Evolutionary conservation across 2,888 invertebrate species (phyloP), one percentile per base, ranked within the genome.

Genomic region (Chrysotoxum bicinctum): DNA sequence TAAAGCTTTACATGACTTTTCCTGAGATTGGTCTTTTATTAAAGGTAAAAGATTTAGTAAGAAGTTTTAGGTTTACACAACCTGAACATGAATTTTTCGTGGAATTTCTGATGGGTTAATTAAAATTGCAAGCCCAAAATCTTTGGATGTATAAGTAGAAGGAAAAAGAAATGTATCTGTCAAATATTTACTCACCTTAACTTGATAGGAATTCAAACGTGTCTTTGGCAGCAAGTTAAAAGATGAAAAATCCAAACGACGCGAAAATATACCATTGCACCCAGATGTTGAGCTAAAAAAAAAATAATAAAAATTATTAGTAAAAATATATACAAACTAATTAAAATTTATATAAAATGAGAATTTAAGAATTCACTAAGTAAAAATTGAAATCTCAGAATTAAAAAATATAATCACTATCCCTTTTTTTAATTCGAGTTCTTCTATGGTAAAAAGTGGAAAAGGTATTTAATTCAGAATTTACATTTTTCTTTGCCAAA

Each of bases 141-240:
- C n/a, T n/a, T 26, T 26, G 26, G 26, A 26, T 26, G 26, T n/a
- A n/a, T n/a, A n/a, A n/a, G n/a, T n/a, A n/a, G n/a, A n/a, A n/a
- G n/a, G n/a, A 5, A 26, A 12, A 35, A 35, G 12, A 35, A 43
- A 43, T 8, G 2, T n/a, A 40, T 35, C 14, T 37, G 21, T 54
- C 19, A 6, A 48, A 21, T 4, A 26, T 35, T 35, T n/a, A 91
- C 95, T 94, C 94, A 98, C 98, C 97, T 99, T 99, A 92, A 99
- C 98, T 94, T 99, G 98, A 94, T 98, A 99, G 90, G 98, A 98
- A 94, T 99, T 99, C 92, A 98, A 96, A 94, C 98, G 98, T 92
- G 97, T 96, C 92, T 96, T 96, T 88, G 99, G 99, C 90, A 99
- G 94, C 89, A 96, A 94, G 92, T 98, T 97, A 94, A 98, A 98